Percentiles rank a stretch among this genome's conserved stretches.
phyloP scores from a whole-genome alignment of 2,113 vertebrate species.

The Bubo scandiacus region DNA sequence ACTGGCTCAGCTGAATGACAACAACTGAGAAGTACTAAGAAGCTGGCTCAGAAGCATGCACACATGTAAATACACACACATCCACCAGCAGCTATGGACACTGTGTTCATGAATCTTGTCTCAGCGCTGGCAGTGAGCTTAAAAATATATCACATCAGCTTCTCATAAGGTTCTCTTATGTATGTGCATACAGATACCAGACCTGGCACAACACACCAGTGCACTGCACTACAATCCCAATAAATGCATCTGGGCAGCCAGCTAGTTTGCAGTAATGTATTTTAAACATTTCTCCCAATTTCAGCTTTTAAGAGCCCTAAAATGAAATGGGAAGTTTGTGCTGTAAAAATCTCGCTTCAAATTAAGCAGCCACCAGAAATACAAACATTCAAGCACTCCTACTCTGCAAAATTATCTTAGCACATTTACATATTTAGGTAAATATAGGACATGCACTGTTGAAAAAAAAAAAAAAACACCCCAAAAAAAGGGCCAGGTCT shows the following conservation, averaged over 20 bases:
- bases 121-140: background rate
- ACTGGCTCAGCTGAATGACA: background rate
- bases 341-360: background rate
- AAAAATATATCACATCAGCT: background rate
- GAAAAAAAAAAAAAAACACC: background rate
- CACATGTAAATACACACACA: rapidly evolving
- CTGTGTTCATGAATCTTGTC: background rate
- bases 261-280: background rate
- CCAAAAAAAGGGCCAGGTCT: background rate
- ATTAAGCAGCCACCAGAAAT: background rate
- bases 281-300: background rate
- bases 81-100: background rate
- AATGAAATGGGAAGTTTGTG: background rate
- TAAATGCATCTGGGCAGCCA: background rate
- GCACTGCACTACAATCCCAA: background rate
- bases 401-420: background rate
- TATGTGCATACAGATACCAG: background rate
- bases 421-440: background rate
- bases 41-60: background rate
- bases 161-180: background rate
- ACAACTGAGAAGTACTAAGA: background rate
- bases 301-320: background rate
- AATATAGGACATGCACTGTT: background rate
- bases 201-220: background rate
- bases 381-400: background rate